Evolutionary conservation across 92 coral and sea anemone species (phyloP).

Genomic region (Bergia puertoricense): DNA sequence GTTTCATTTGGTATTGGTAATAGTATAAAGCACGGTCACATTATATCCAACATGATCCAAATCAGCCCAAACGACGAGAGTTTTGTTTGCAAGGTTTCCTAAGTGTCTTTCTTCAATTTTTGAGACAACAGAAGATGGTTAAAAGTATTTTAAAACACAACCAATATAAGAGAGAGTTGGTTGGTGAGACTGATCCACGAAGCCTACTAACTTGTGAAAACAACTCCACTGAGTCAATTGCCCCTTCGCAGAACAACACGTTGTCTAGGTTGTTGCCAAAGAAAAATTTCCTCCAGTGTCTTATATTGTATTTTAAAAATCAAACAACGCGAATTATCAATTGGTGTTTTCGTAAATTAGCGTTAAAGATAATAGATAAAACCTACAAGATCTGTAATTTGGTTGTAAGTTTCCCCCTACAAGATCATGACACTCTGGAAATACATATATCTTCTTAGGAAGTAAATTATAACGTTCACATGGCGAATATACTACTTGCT

Average conservation of each 20-base stretch:
- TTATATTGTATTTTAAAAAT: neutral
- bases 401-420: neutral
- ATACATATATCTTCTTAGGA: neutral
- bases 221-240: neutral
- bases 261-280: neutral
- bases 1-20: neutral
- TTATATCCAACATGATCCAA: neutral
- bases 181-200: neutral
- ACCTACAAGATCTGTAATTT: constrained; percentile 17
- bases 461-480: neutral
- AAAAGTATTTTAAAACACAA: too few relatives aligned
- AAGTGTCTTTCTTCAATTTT: neutral
- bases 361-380: constrained; percentile 32
- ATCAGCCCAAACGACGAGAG: neutral
- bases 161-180: neutral
- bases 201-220: neutral
- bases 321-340: constrained; percentile 2
- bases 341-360: neutral
- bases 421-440: neutral
- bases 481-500: neutral
- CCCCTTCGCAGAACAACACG: neutral
- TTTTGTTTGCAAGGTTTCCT: neutral
- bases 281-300: neutral
- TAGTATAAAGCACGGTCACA: neutral
- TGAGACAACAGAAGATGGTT: neutral